Evolutionary conservation across 1,140 invertebrate species (phyloP), one percentile per base, ranked within the genome.

Genomic region (Globodera rostochiensis): DNA sequence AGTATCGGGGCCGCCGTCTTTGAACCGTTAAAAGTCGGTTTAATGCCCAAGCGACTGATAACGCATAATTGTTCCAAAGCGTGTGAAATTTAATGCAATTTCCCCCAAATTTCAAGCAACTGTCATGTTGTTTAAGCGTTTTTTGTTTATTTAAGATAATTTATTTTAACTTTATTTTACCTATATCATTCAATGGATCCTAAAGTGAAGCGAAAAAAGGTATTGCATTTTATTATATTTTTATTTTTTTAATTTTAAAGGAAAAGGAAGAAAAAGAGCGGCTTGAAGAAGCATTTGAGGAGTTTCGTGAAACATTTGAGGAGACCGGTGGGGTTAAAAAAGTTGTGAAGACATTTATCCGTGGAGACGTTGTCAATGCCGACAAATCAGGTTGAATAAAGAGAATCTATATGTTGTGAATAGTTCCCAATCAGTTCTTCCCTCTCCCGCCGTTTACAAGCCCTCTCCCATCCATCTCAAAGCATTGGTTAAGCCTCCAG

Each of bases 321-420:
- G 84, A 78, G 53, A 73, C 70, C 60, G 47, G 19, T 36, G 70
- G 19, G 15, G 21, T 70, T 53, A 25, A 49, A 60, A 73, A 80
- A 25, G 77, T 85, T 25, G 70, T 57, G 15, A 89, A 89, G 70
- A 49, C 85, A 8, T 89, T 89, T 77, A 81, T 89, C 57, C 80
- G 89, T 66, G 88, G 87, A 46, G 89, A 89, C 79, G 82, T 89
- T n/a, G 88, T 89, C 4, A 87, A 88, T 60, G 85, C 87, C 25
- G 82, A 85, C 74, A 85, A 86, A 77, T 82, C 79, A 21, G 79
- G 88, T 88, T 69, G 15, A 74, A 13, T 57, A 21, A 21, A 67
- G 4, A 46, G 64, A 13, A 36, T 64, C 69, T 84, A 36, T 36
- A 1, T 82, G 36, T 36, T 82, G 36, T 36, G 36, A 36, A 36